Conservation (phyloP, 2,888 invertebrate species). For the Escarpia spicata region DNA sequence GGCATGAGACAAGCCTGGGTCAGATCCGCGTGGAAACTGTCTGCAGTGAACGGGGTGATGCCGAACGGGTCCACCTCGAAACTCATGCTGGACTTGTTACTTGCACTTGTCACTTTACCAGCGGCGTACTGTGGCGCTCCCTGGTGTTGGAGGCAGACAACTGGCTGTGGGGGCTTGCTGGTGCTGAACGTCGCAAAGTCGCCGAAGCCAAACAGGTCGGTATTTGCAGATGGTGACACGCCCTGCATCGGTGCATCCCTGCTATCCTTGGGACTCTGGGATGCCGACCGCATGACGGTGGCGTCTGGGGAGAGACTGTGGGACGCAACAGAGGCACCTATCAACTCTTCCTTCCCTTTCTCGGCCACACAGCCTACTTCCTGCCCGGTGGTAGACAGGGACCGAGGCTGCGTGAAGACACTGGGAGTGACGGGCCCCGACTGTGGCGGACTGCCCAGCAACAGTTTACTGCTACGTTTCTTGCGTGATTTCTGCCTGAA, state of each 20-base stretch:
- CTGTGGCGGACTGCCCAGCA: not conserved
- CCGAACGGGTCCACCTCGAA: not conserved
- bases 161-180: not conserved
- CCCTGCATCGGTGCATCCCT: not conserved
- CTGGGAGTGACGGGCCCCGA: not conserved
- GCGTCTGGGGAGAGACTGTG: constrained; percentile 31
- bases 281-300: constrained; percentile 33
- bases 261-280: constrained; percentile 35
- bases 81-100: not conserved
- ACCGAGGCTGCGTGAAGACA: not conserved
- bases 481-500: constrained; percentile 50
- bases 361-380: constrained; percentile 14
- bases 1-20: not conserved
- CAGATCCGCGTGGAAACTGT: not conserved
- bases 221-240: constrained; percentile 45
- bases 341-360: constrained; percentile 29
- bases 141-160: not conserved
- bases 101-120: not conserved
- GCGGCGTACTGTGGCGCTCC: not conserved
- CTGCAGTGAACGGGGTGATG: not conserved
- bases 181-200: constrained; percentile 33
- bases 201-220: constrained; percentile 37
- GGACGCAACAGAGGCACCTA: constrained; percentile 29
- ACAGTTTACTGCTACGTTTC: not conserved
- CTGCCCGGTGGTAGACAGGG: constrained; percentile 26